Base-by-base conservation (phyloP, 2,888 invertebrate genomes). In the Thymelicus sylvestris region DNA sequence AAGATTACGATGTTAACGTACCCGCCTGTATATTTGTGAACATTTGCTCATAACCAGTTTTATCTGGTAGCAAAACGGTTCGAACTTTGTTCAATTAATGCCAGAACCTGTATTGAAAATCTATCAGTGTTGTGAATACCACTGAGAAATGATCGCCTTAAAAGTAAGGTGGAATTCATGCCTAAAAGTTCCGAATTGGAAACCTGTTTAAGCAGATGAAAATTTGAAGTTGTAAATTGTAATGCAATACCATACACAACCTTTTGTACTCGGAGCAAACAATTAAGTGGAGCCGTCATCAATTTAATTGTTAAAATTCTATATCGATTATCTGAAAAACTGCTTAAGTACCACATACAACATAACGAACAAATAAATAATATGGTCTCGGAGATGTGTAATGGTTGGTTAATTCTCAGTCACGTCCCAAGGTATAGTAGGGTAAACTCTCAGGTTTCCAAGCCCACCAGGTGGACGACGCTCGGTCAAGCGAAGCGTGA, bases 1-100 rank as follows among this genome's bases (percentile, higher is more conserved):
- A 68, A 68, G 68, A 68, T 68, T 68, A 68, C 67, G 61, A 55
- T 55, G 55, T 24, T 55, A 55, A 39, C 59, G 59, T 38, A 59
- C 38, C 39, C 59, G 59, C 13, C 55, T 38, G 39, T 39, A 39
- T 59, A 39, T 59, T 39, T 55, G 55, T 55, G 55, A 24, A 55
- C 12, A 55, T 55, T 55, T 55, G 24, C 24, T n/a, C 31, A 55
- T 55, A 55, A 55, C 55, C 55, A 24, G 55, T 55, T 55, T 24
- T 55, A 55, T 55, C 55, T 55, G 55, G 55, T 55, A 24, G 24
- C 10, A 55, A 24, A 55, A 8, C 6, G 10, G 10, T 24, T 55
- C 6, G 3, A 24, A 24, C 55, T 55, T 55, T 19, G 8, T 19
- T 24, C 24, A 12, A 55, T 55, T 19, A 52, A 8, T 44, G 10